Evolutionary conservation across 1,140 invertebrate species (phyloP), one percentile per base, ranked within the genome.

Genomic region (Cyclina sinensis): DNA sequence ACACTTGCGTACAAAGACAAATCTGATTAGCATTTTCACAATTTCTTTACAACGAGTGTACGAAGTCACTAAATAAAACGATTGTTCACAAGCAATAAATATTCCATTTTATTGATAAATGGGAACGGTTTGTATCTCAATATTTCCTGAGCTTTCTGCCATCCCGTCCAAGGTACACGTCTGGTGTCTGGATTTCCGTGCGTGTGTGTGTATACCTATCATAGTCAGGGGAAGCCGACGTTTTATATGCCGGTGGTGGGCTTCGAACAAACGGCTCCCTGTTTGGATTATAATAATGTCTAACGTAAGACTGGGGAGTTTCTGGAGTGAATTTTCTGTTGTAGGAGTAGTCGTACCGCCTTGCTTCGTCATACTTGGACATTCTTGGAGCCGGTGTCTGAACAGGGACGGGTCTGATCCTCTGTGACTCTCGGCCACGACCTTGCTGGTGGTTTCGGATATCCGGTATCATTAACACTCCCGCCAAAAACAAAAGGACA

Each of bases 201-300:
- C 86, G 43, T 18, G 65, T 32, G 48, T 48, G 48, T 1, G 24
- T 78, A 21, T n/a, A 16, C n/a, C 24, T 30, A 1, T 16, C 21
- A 35, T 48, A 73, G 3, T 48, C 39, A 2, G 62, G 32, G 14
- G n/a, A 18, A 16, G 5, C 21, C 21, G 14, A 2, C 18, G 79
- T 88, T 32, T 43, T 46, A 65, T 88, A 88, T 14, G 79, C 18
- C 27, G 86, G 86, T 24, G 86, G 86, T 37, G 86, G 78, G 16
- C 46, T 57, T 21, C 78, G 24, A 21, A 76, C 32, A 35, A 74
- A 88, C 9, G 79, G 48, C 14, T 88, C 78, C 30, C 86, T 68
- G 68, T 88, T 82, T 0, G 86, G 86, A 48, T 88, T 88, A 68
- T 88, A 76, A 62, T 88, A 88, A 48, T 88, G 86, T 18, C 51